Base-by-base conservation (phyloP, 2,797 vertebrate genomes). In the Artibeus lituratus region DNA sequence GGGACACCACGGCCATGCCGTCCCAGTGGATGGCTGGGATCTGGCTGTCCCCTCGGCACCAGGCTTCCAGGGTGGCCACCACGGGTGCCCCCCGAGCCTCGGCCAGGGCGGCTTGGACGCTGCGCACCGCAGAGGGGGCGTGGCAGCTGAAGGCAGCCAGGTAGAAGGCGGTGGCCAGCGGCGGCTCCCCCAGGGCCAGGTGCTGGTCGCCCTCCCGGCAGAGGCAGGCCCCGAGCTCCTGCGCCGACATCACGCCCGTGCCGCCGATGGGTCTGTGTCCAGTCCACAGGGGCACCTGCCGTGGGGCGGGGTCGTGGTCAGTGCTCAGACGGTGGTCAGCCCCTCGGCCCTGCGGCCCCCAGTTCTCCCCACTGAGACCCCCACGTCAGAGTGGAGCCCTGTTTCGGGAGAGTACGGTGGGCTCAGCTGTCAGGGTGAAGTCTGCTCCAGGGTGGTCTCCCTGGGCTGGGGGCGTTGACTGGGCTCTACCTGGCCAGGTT, bases 101-200 rank as follows among this genome's bases (percentile, higher is more conserved):
- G 1, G 98, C 97, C 73, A 99, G 70, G 51, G 98, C 97, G 0
- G 97, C 97, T 0, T 90, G 98, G 97, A 99, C 98, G 19, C 99
- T 99, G 88, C 98, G 97, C 37, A 99, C 44, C 0, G 99, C 99
- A 0, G 98, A 97, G 86, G 98, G 97, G 0, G 98, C 98, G 0
- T 99, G 98, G 96, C 98, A 98, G 97, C 98, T 99, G 98, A 99
- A 99, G 47, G 99, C 99, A 0, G 99, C 98, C 96, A 98, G 97
- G 96, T 99, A 99, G 96, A 99, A 98, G 42, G 98, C 98, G 0
- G 99, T 98, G 70, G 99, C 99, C 77, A 94, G 91, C 0, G 93
- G 95, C 0, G 98, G 47, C 65, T 99, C 98, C 44, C 99, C 98
- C 24, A 96, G 97, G 26, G 97, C n/a, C 4, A 99, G 98, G 9